Base-by-base conservation (phyloP, 2,797 vertebrate species). In the Synanceia verrucosa region DNA sequence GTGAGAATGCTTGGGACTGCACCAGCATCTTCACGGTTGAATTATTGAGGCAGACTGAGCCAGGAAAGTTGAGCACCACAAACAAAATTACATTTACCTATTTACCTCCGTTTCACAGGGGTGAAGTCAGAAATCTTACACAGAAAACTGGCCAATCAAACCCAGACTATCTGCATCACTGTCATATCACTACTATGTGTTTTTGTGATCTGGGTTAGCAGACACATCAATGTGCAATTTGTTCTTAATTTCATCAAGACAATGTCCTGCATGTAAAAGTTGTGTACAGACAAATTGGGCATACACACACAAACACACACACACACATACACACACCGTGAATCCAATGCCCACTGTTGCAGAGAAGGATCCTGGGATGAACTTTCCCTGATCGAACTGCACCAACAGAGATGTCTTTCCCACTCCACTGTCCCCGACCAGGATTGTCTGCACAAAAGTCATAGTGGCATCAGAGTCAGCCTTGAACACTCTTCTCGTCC, bases 351-450 rank as follows among this genome's bases (percentile, higher is more conserved):
- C 97, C 81, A 99, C 97, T 0, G 97, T 98, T 6, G 97, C 96
- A 0, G 97, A 97, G 88, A 98, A 99, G 60, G 97, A 99, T 19
- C 96, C 97, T 0, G 96, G 96, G 69, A 98, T 96, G 90, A 99
- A 98, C 89, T 99, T 99, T 37, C 97, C 97, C 93, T 99, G 97
- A 87, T 98, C 97, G 33, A 98, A 98, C 92, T 99, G 97, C 67
- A 99, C 97, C 84, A 99, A 89, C 70, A 98, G 92, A 46, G 97
- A 98, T 0, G 97, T 99, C 90, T 99, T 98, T 18, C 97, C 97
- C 77, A 99, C 97, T 0, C 96, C 96, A 0, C 97, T 98, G 94
- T 98, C 97, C 50, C 97, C 97, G 0, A 99, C 95, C 88, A 98
- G 92, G 93, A 98, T 98, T 0, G 95, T 98, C 96, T 98, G 92